phyloP scores from a whole-genome alignment of 2,888 invertebrate genomes.

The Merodon equestris region DNA sequence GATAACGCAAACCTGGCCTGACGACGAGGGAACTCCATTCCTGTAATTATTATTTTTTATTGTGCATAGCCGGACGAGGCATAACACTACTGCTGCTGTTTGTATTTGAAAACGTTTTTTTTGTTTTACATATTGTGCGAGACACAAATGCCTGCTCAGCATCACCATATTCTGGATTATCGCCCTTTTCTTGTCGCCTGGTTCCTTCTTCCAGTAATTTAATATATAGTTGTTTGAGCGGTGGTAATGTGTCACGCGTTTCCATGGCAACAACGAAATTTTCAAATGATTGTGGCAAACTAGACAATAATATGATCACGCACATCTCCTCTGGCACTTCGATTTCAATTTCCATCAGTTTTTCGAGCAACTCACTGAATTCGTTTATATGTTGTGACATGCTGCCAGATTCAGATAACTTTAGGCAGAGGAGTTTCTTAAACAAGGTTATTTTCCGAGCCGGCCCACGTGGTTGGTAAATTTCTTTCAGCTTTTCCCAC shows the following conservation, averaged over 20 bases:
- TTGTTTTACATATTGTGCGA: background rate
- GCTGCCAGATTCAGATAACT: constrained; percentile 1
- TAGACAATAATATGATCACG: constrained; percentile 27
- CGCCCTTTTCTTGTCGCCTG: constrained; percentile 2
- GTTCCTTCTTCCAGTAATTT: constrained; percentile 66
- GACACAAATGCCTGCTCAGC: constrained; percentile 17
- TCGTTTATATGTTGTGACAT: constrained; percentile 12
- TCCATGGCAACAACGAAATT: constrained; percentile 71
- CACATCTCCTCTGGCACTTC: constrained; percentile 13
- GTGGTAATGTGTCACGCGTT: constrained; percentile 44
- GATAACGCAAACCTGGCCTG: too few relatives aligned
- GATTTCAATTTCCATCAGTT: constrained; percentile 8
- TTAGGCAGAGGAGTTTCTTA: constrained; percentile 15
- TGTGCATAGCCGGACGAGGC: too few relatives aligned
- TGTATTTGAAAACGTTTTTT: background rate
- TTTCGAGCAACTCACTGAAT: constrained; percentile 16
- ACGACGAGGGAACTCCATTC: too few relatives aligned
- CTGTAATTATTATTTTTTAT: too few relatives aligned
- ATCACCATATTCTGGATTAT: background rate
- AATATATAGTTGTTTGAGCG: constrained; percentile 39
- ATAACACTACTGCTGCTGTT: background rate
- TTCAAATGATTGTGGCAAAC: constrained; percentile 68
- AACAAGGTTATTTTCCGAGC: constrained; percentile 48
- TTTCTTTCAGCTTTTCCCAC: constrained; percentile 2
- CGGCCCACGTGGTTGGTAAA: constrained; percentile 15